Evolutionary conservation across 1,140 invertebrate genomes (phyloP).

Genomic region (Lamellibrachia luymesi): DNA sequence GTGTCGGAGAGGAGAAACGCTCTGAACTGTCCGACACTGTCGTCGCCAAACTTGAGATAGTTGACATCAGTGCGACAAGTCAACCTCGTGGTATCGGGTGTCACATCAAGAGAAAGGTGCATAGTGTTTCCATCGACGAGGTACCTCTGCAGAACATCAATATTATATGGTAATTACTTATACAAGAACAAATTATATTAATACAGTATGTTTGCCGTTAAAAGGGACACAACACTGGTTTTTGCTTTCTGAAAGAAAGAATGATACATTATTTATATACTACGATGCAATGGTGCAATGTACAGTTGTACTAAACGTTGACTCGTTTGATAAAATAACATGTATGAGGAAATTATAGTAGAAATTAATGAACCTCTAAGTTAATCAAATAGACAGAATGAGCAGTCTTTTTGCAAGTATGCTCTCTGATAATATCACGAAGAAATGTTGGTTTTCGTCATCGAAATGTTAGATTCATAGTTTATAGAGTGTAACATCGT

Average conservation of each 20-base stretch:
- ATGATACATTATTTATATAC: background rate
- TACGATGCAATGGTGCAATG: too few relatives aligned
- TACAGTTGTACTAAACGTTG: too few relatives aligned
- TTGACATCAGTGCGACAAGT: background rate
- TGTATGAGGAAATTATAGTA: too few relatives aligned
- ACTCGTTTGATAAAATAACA: too few relatives aligned
- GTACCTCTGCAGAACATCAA: background rate
- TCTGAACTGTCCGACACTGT: background rate
- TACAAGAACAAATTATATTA: background rate
- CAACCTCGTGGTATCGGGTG: background rate
- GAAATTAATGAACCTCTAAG: too few relatives aligned
- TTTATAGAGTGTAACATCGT: background rate
- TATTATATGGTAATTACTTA: background rate
- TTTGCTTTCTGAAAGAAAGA: background rate
- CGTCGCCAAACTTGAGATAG: background rate
- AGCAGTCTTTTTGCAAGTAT: too few relatives aligned
- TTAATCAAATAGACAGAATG: too few relatives aligned
- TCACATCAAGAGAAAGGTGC: background rate
- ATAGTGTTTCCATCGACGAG: background rate
- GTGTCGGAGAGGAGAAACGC: background rate
- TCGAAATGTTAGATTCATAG: background rate
- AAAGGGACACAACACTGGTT: background rate
- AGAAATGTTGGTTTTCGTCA: background rate
- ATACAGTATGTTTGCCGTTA: background rate
- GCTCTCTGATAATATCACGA: too few relatives aligned